phyloP scores from a whole-genome alignment of 2,113 vertebrate species.

The Tachycineta bicolor region DNA sequence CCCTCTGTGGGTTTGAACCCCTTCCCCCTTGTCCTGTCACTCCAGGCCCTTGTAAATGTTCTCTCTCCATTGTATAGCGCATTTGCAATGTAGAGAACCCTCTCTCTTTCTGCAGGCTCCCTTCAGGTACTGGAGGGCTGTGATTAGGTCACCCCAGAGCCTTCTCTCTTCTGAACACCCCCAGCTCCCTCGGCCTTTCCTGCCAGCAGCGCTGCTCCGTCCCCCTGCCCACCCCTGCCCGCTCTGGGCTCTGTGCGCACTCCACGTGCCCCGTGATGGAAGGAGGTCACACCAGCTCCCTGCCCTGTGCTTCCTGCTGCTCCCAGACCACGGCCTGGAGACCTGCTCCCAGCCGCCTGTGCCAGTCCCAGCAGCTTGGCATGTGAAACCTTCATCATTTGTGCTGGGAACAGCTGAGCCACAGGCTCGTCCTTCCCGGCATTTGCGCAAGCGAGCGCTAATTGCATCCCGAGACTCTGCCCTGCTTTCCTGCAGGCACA shows the following conservation, averaged over 20 bases:
- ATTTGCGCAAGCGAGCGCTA: not conserved
- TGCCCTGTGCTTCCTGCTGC: not conserved
- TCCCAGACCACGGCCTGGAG: not conserved
- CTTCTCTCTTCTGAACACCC: not conserved
- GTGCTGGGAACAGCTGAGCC: not conserved
- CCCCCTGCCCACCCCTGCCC: not conserved
- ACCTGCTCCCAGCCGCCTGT: not conserved
- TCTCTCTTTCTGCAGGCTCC: not conserved
- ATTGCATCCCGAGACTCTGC: not conserved
- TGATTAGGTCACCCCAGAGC: not conserved
- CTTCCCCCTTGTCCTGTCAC: not conserved
- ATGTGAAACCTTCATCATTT: not conserved
- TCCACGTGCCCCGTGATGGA: accelerated
- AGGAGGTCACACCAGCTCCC: not conserved
- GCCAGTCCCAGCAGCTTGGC: not conserved
- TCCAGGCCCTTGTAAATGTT: not conserved
- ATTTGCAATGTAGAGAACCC: not conserved
- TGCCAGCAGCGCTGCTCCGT: not conserved
- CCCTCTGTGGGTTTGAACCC: not conserved
- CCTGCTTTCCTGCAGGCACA: not conserved
- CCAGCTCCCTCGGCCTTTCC: not conserved
- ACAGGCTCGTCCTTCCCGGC: not conserved
- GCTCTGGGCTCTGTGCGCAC: not conserved
- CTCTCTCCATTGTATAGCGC: not conserved
- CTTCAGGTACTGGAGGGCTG: not conserved